Conservation (phyloP, 2,113 vertebrate species). For the Glaucomys volans region DNA sequence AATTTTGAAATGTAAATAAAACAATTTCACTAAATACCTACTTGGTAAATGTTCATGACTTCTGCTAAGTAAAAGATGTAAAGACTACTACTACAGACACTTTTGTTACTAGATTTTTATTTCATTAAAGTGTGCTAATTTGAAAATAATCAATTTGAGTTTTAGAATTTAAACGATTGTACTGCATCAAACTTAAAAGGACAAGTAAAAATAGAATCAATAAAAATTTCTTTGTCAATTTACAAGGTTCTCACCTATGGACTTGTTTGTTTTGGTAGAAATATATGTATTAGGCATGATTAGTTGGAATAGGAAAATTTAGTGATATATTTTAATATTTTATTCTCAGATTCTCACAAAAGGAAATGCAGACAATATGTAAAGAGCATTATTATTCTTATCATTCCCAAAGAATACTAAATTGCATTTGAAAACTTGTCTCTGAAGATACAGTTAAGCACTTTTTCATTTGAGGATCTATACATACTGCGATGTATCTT, state of each 20-base stretch:
- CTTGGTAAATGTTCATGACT: neutral
- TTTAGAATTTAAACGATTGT: constrained; percentile 29
- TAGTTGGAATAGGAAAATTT: constrained; percentile 60
- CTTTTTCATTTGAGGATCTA: neutral
- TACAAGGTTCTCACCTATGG: neutral
- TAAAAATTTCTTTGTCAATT: constrained; percentile 34
- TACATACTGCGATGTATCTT: neutral
- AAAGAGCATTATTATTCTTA: neutral
- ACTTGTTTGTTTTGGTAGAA: constrained; percentile 52
- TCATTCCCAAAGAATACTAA: neutral
- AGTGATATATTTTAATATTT: neutral
- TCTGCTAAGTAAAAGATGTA: neutral
- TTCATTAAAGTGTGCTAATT: neutral
- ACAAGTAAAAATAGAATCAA: constrained; percentile 33
- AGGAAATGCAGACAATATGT: neutral
- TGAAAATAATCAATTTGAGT: constrained; percentile 9
- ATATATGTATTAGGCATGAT: neutral
- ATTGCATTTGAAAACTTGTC: neutral
- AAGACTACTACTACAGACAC: neutral
- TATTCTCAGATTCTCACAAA: neutral
- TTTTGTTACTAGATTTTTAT: neutral
- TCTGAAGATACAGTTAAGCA: neutral
- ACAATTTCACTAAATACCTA: neutral
- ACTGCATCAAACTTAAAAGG: neutral
- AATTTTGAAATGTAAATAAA: neutral